A percentile compares a stretch with the other conserved stretches of the same genome.
phyloP scores from a whole-genome alignment of 2,113 vertebrate genomes.

The Etheostoma spectabile region DNA sequence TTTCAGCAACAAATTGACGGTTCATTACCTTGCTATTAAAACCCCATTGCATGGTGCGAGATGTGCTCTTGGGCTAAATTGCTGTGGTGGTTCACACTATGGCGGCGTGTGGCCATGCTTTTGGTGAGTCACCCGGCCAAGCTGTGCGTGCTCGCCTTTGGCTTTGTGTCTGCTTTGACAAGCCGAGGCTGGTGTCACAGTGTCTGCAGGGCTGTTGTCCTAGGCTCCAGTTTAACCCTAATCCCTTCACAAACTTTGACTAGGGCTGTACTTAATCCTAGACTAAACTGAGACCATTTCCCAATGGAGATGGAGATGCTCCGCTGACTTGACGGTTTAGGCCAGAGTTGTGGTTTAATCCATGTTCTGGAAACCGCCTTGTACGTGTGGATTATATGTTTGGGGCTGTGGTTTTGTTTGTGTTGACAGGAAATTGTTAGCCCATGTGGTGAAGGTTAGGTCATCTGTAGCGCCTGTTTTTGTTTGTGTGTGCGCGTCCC shows the following conservation, averaged over 20 bases:
- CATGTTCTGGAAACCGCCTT: conserved; percentile 68
- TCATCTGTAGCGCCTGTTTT: conserved; percentile 47
- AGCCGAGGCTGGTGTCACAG: conserved; percentile 59
- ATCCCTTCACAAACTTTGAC: conserved; percentile 71
- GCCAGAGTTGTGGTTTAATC: conserved; percentile 29
- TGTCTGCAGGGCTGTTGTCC: conserved; percentile 63
- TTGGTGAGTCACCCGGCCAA: conserved; percentile 57
- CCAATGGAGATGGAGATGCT: conserved; percentile 39
- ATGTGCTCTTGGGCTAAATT: conserved; percentile 55
- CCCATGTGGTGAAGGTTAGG: conserved; percentile 65
- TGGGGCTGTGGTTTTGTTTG: conserved; percentile 71
- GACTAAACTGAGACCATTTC: conserved; percentile 55
- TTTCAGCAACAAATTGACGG: conserved; percentile 48
- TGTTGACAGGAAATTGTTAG: conserved; percentile 76
- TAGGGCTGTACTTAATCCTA: conserved; percentile 50
- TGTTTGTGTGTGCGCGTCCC: conserved; percentile 16
- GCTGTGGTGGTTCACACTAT: conserved; percentile 47
- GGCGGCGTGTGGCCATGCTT: conserved; percentile 49
- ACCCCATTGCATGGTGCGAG: conserved; percentile 37
- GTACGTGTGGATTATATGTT: conserved; percentile 75
- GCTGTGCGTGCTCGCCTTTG: conserved; percentile 45
- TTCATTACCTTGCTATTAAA: conserved; percentile 64
- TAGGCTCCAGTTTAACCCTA: conserved; percentile 61
- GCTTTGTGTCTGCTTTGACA: conserved; percentile 67
- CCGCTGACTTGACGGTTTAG: conserved; percentile 26